Evolutionary conservation across 2,888 invertebrate species (phyloP), one percentile per base, ranked within the genome.

Genomic region (Euclidia mi): DNA sequence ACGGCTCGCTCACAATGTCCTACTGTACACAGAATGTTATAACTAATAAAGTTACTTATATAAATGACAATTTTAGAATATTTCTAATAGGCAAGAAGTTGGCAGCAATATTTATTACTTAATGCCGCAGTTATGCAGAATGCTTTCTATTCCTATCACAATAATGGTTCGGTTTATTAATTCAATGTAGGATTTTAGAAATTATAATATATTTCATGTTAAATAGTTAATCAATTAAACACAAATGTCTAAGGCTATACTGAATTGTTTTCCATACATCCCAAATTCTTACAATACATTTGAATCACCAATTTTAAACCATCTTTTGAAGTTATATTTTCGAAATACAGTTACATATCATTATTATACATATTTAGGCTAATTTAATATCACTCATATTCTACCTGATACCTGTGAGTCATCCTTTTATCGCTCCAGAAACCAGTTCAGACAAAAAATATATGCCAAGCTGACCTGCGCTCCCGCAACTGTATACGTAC

Each of bases 351-450:
- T 69, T 48, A 38, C 28, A 49, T 48, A 41, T n/a, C n/a, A n/a
- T n/a, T n/a, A n/a, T n/a, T n/a, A n/a, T n/a, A n/a, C n/a, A n/a
- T 37, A 17, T 29, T 42, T 42, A 43, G 43, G 18, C 34, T 32
- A 50, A 55, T 65, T 52, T 29, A 51, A 55, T 43, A 45, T 44
- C 17, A 20, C 9, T 32, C 11, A 11, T 11, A 32, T 32, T 14
- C 52, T 66, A 69, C 66, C 57, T 64, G 72, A 65, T 65, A 58
- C 53, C 63, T 75, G 84, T 94, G 92, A 94, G 80, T 92, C 92
- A 93, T 87, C 86, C 86, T 89, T 88, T 90, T 88, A 87, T 87
- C 82, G 83, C 78, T 79, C 83, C 80, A 81, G 81, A 89, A 91
- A 94, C 94, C 91, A 85, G 93, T 94, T 91, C 73, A 61, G 56